Evolutionary conservation across 2,113 vertebrate species (phyloP).

Genomic region (Hydrolagus affinis): DNA sequence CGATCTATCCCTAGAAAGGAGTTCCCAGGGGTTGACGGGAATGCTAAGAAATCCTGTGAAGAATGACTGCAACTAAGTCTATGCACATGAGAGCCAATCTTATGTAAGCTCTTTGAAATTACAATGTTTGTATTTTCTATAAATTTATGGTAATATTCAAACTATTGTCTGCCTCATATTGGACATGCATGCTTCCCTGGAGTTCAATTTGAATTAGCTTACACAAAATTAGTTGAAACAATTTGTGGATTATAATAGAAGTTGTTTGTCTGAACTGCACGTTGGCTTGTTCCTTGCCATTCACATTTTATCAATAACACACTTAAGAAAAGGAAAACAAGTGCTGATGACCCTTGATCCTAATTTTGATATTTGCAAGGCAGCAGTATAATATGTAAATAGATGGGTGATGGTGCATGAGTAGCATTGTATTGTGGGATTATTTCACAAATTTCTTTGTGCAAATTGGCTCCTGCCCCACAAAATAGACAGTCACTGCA

Average conservation of each 20-base stretch:
- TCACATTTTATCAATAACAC: slow-evolving; percentile 9
- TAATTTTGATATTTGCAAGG: not conserved
- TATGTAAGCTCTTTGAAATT: too few relatives aligned
- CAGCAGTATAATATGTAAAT: not conserved
- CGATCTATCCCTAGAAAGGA: too few relatives aligned
- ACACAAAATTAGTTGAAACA: not conserved
- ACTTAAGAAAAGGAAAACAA: not conserved
- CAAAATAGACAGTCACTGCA: too few relatives aligned
- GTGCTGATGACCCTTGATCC: not conserved
- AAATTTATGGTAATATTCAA: not conserved
- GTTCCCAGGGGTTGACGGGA: too few relatives aligned
- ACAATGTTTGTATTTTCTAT: not conserved
- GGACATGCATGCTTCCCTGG: not conserved
- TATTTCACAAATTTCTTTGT: not conserved
- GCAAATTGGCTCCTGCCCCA: too few relatives aligned
- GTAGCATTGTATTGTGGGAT: not conserved
- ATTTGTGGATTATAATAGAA: not conserved
- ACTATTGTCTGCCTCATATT: not conserved
- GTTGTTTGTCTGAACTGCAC: not conserved
- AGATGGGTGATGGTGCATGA: not conserved
- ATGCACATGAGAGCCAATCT: too few relatives aligned
- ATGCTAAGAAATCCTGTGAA: too few relatives aligned
- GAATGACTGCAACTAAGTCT: not conserved
- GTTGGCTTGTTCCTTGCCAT: not conserved
- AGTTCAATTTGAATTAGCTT: not conserved